Evolutionary conservation across 2,797 vertebrate genomes (phyloP), one percentile per base, ranked within the genome.

Genomic region (Capromys pilorides): DNA sequence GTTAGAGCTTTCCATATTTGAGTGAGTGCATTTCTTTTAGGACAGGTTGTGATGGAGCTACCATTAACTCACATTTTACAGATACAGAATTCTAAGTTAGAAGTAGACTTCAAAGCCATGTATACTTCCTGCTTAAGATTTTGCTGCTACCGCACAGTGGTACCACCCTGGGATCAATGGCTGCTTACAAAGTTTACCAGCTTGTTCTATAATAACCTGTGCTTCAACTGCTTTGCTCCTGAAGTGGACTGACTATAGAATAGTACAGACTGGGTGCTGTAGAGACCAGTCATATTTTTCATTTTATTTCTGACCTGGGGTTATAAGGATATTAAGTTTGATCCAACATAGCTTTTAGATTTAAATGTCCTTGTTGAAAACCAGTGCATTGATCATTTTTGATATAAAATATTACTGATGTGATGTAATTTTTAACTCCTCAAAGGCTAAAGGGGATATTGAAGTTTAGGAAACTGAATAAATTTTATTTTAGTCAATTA

Each of bases 41-140:
- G 36, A 5, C 24, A 54, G 33, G 36, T 14, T 81, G 9, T 39
- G 33, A 88, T n/a, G 66, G 13, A 69, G 8, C 39, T 83, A 31
- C 26, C 57, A 57, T 51, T 83, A 78, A 87, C 62, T 95, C 66
- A 28, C 49, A 85, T 86, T 96, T 96, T 93, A 81, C 12, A 91
- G 41, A 83, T 88, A 24, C 93, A 51, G 41, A 80, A 88, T 64
- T 88, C 61, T 80, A 24, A 88, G 13, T 78, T 39, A 71, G 61
- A 86, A 21, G 12, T 84, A 31, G 12, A 24, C 16, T 94, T 94
- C 18, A 69, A 89, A 93, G 79, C 2, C 24, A 54, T 45, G 21
- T 77, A 86, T 13, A 36, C 31, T 69, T 86, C 41, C 51, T 59
- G 0, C 14, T 13, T 31, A 67, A 28, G 22, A 26, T 11, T 16